Evolutionary conservation across 2,797 vertebrate species (phyloP).

Genomic region (Melanotaenia maccullochi): DNA sequence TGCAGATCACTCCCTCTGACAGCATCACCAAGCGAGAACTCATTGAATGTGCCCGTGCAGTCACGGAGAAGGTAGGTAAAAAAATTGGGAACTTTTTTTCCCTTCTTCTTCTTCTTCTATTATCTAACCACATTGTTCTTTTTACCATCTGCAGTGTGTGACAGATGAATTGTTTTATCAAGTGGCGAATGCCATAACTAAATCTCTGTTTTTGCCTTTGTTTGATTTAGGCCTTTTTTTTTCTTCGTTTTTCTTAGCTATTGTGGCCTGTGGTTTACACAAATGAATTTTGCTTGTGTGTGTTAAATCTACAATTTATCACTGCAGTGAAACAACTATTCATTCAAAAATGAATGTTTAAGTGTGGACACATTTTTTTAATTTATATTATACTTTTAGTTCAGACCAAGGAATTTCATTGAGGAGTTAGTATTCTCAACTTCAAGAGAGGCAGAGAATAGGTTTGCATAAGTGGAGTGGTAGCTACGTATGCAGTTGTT

Average conservation of each 20-base stretch:
- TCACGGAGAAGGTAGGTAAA: conserved; percentile 92
- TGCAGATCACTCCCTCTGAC: conserved; percentile 95
- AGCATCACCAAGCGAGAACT: conserved; percentile 95
- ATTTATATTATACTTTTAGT: not conserved
- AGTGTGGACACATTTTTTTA: not conserved
- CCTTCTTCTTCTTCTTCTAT: too few relatives aligned
- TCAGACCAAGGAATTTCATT: too few relatives aligned
- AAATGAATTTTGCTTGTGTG: not conserved
- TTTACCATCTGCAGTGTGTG: not conserved
- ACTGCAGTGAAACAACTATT: not conserved
- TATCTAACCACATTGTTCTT: not conserved
- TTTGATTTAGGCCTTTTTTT: not conserved
- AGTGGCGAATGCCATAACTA: not conserved
- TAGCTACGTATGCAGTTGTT: not conserved
- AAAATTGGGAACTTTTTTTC: not conserved
- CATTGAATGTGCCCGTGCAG: conserved; percentile 93
- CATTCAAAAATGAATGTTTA: not conserved
- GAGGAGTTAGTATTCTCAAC: too few relatives aligned
- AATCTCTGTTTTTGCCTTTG: not conserved
- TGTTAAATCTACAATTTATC: not conserved
- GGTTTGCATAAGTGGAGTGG: too few relatives aligned
- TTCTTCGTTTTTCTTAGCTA: not conserved
- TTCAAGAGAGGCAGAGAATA: too few relatives aligned
- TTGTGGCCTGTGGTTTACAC: not conserved
- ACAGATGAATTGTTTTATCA: not conserved